A percentile compares a stretch with the other conserved stretches of the same genome.
Evolutionary conservation across 2,797 vertebrate genomes (phyloP).

Genomic region (Hipposideros larvatus): DNA sequence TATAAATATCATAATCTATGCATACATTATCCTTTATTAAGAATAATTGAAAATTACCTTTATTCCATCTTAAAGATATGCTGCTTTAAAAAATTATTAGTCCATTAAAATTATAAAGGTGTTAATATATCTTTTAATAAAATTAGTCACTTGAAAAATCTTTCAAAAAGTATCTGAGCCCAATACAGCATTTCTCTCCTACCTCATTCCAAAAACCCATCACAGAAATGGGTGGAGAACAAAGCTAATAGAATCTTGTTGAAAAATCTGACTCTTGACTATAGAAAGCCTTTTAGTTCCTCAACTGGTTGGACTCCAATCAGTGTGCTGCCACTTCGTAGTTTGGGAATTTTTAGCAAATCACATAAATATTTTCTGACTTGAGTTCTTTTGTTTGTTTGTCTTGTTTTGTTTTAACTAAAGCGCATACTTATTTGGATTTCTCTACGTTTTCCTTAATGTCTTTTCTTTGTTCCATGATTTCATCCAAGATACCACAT

Average conservation of each 20-base stretch:
- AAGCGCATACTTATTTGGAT: not conserved
- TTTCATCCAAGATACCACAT: not conserved
- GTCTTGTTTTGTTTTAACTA: not conserved
- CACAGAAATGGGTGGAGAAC: not conserved
- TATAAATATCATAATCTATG: not conserved
- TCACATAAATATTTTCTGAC: not conserved
- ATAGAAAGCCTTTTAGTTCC: not conserved
- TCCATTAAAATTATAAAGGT: not conserved
- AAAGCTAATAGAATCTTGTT: not conserved
- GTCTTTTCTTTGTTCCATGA: not conserved
- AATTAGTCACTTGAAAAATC: not conserved
- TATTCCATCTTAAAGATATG: not conserved
- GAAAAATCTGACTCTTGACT: not conserved
- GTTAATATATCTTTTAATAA: slow-evolving; percentile 11
- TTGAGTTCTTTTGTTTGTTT: not conserved
- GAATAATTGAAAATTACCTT: not conserved
- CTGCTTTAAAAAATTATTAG: not conserved
- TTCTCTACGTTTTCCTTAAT: not conserved
- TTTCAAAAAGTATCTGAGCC: not conserved
- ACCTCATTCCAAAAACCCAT: not conserved
- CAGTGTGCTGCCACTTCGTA: not conserved
- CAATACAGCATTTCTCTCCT: not conserved
- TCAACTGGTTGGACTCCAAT: not conserved
- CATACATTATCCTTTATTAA: not conserved
- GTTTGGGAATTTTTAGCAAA: not conserved